Evolutionary conservation across 2,888 invertebrate species (phyloP).

Genomic region (Strigamia transsilvanica): DNA sequence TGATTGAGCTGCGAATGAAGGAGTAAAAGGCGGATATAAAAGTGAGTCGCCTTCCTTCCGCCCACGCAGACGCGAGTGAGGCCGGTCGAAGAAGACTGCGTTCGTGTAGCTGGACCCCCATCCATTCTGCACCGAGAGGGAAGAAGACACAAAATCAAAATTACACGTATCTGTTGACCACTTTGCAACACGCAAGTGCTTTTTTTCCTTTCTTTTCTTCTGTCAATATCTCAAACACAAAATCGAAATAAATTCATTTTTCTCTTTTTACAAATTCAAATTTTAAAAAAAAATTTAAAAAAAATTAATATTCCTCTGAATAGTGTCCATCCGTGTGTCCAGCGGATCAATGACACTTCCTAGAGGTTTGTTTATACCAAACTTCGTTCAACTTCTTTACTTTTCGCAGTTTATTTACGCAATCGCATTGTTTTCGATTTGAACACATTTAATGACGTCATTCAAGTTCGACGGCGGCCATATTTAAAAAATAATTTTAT

Average conservation of each 20-base stretch:
- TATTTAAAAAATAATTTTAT: neutral
- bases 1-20: neutral
- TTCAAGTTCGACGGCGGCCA: neutral
- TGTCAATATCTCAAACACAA: too few species aligned
- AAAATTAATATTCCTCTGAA: too few species aligned
- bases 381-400: too few species aligned
- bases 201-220: too few species aligned
- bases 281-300: too few species aligned
- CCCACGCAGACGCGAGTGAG: conserved; percentile 41
- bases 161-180: conserved; percentile 39
- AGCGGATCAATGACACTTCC: too few species aligned
- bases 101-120: conserved; percentile 37
- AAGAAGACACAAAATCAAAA: conserved; percentile 47
- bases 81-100: conserved; percentile 23
- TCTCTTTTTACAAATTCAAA: too few species aligned
- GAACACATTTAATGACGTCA: neutral
- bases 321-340: too few species aligned
- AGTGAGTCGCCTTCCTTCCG: conserved; percentile 22
- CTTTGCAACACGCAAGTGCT: neutral
- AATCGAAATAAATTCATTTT: too few species aligned
- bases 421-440: neutral
- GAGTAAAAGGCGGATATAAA: conserved; percentile 14
- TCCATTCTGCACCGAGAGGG: conserved; percentile 28
- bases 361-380: too few species aligned
- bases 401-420: too few species aligned